Evolutionary conservation across 2,888 invertebrate genomes (phyloP).

Genomic region (Sisyra nigra): DNA sequence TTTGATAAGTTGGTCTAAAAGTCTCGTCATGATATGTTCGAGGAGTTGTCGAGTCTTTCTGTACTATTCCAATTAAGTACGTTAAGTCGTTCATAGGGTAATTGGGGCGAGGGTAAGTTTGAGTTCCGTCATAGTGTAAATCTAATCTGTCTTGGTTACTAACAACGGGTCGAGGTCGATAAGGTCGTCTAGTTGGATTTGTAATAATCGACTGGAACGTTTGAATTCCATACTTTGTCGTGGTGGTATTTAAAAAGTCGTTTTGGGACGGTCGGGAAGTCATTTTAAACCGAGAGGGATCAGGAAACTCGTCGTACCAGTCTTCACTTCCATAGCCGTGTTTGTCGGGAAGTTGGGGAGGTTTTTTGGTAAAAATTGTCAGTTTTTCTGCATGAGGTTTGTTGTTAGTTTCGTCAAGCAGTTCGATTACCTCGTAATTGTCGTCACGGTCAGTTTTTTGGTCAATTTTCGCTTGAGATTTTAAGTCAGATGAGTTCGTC

Average conservation of each 20-base stretch:
- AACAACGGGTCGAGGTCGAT: neutral
- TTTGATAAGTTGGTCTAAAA: neutral
- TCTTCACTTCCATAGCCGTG: neutral
- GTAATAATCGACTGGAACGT: constrained; percentile 4
- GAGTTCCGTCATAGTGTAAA: constrained; percentile 2
- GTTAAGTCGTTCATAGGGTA: neutral
- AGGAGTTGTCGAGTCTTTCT: neutral
- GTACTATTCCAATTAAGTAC: constrained; percentile 3
- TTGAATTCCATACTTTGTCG: neutral
- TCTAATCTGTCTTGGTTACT: neutral
- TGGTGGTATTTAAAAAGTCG: constrained; percentile 1
- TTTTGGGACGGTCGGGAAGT: neutral
- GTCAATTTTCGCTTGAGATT: neutral
- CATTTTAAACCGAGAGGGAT: neutral
- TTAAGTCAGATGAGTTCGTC: neutral
- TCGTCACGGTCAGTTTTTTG: neutral
- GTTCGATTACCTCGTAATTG: neutral
- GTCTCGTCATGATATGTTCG: neutral
- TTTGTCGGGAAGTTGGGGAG: neutral
- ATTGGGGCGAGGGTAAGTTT: neutral
- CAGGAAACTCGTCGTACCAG: constrained; percentile 7
- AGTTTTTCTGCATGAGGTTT: neutral
- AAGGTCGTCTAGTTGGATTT: neutral
- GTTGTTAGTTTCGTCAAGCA: neutral
- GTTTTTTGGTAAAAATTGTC: neutral